Base-by-base conservation (phyloP, 2,888 invertebrate species). In the Abrostola tripartita region DNA sequence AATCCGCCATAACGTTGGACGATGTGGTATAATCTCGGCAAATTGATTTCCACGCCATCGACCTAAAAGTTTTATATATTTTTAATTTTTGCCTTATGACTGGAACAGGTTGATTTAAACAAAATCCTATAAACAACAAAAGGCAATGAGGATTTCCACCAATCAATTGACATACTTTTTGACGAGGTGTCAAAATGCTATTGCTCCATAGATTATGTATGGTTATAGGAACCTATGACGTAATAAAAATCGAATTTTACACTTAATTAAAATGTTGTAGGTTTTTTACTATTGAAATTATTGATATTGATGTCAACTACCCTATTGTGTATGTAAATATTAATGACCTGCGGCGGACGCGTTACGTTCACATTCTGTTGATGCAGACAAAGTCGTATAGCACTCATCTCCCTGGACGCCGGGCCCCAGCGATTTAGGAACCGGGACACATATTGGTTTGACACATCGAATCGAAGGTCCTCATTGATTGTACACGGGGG, bases 361-460 rank as follows among this genome's bases (percentile, higher is more conserved):
- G 95, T 96, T 78, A 98, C 95, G 0, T 95, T 95, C 5, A 98
- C 97, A 74, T 96, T 97, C 83, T 98, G 97, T 0, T 97, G 96
- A 0, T 96, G 96, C 65, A 98, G 92, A 88, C 98, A 97, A 77
- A 97, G 97, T 78, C 96, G 97, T 54, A 99, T 98, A 7, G 98
- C 97, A 87, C 97, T 96, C 85, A 98, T 95, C 88, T 98, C 97
- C 75, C 97, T 96, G 0, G 97, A 96, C 78, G 97, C 98, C 0
- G 98, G 97, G 0, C 99, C 98, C 98, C 98, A 99, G 40, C 98
- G 96, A 79, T 96, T 96, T 79, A 97, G 95, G 96, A 99, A 96
- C 72, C 98, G 97, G 80, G 98, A 97, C 0, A 99, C 96, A 81
- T 98, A 98, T 85, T 99, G 99, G 89, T 98, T 98, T 72, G 97